Evolutionary conservation across 2,797 vertebrate genomes (phyloP).

Genomic region (Coregonus sp.): DNA sequence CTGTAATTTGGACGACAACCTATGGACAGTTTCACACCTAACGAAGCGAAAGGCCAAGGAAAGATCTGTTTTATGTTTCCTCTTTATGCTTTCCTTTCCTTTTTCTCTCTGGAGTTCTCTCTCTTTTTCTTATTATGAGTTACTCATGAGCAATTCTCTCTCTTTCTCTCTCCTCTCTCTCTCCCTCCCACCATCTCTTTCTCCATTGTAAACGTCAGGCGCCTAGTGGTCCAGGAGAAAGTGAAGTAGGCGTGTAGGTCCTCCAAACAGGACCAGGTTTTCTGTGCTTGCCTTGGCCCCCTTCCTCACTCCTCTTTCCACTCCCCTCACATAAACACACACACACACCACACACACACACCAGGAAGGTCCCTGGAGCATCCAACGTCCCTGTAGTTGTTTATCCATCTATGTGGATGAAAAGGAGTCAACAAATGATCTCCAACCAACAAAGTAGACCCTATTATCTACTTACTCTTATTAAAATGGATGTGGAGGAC

Average conservation of each 20-base stretch:
- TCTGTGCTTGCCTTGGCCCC: conserved; percentile 43
- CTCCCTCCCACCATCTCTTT: neutral
- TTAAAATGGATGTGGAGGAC: conserved; percentile 5
- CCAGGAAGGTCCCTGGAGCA: conserved; percentile 24
- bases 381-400: conserved; percentile 19
- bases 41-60: conserved; percentile 54
- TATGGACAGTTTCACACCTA: conserved; percentile 67
- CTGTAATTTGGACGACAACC: conserved; percentile 65
- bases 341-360: neutral
- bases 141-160: conserved; percentile 12
- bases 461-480: conserved; percentile 28
- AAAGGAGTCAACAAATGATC: conserved; percentile 27
- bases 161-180: neutral
- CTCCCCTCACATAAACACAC: neutral
- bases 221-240: neutral
- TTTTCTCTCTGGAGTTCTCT: conserved; percentile 28
- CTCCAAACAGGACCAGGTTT: conserved; percentile 32
- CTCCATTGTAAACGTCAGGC: conserved; percentile 7
- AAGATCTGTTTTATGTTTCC: conserved; percentile 67
- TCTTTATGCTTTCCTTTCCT: conserved; percentile 29
- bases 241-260: conserved; percentile 26
- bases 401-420: conserved; percentile 36
- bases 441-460: conserved; percentile 39
- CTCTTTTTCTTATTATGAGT: neutral
- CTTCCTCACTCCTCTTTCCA: conserved; percentile 27